Percentiles rank a stretch among this genome's conserved stretches.
These are phyloP conservation scores for Scaptomyza graminum DNA, from an alignment of 1,140 invertebrate species.

Conservation along the genomic window DNA sequence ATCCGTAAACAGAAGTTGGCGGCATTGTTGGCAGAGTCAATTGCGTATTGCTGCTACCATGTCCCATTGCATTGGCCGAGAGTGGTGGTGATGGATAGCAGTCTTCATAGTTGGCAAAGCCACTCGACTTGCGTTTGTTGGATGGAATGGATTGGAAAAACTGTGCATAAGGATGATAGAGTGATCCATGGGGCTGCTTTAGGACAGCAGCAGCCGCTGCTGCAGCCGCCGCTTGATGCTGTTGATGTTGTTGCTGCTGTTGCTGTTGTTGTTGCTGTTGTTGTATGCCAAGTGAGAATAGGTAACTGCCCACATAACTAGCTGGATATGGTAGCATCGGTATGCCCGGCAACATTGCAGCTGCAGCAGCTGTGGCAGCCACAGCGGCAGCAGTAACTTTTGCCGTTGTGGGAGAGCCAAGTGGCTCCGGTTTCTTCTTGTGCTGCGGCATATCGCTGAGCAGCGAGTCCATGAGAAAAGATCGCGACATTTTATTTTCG, in stretches of 20 bases:
- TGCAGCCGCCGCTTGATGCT: constrained; percentile 32
- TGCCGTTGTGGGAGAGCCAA: constrained; percentile 54
- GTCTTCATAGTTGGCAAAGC: constrained; percentile 58
- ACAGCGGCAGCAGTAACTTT: constrained; percentile 63
- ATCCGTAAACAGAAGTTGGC: constrained; percentile 39
- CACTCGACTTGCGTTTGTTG: constrained; percentile 67
- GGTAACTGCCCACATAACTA: constrained; percentile 86
- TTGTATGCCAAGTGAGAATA: constrained; percentile 86
- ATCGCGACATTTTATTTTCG: constrained; percentile 89
- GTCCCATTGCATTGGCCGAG: constrained; percentile 59
- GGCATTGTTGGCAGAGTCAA: constrained; percentile 40
- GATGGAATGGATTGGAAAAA: constrained; percentile 61
- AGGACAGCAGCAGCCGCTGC: constrained; percentile 77
- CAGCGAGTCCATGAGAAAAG: constrained; percentile 90
- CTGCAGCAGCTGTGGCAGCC: constrained; percentile 79
- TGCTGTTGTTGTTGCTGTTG: constrained; percentile 85
- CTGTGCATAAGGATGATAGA: constrained; percentile 76
- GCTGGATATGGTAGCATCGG: constrained; percentile 86
- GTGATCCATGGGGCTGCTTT: constrained; percentile 52
- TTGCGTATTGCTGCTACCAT: constrained; percentile 24
- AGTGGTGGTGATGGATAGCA: constrained; percentile 83
- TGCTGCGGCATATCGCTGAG: constrained; percentile 86
- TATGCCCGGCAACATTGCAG: constrained; percentile 83
- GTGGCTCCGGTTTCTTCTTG: constrained; percentile 84
- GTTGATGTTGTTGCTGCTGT: constrained; percentile 52